Percentiles rank a stretch among this genome's conserved stretches.
Evolutionary conservation across 2,113 vertebrate genomes (phyloP).

Genomic region (Cebus imitator): DNA sequence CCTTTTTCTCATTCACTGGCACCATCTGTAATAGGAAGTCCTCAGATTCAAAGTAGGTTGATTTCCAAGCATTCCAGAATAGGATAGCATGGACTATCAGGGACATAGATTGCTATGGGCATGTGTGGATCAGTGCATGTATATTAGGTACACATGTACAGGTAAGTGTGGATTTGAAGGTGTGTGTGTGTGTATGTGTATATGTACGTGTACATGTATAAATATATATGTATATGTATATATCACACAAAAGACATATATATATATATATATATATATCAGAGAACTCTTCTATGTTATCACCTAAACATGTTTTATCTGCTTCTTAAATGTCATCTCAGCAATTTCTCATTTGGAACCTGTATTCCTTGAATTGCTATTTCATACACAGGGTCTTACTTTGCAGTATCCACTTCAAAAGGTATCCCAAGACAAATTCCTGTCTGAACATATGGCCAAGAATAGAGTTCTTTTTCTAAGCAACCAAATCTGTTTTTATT

Average conservation of each 20-base stretch:
- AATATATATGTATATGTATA: not conserved
- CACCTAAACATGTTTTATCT: not conserved
- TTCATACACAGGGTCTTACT: not conserved
- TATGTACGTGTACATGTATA: not conserved
- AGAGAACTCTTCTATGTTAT: not conserved
- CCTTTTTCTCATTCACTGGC: not conserved
- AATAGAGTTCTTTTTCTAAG: not conserved
- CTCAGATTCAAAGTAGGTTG: not conserved
- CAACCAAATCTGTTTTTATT: not conserved
- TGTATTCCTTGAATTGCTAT: not conserved
- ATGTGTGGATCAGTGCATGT: not conserved
- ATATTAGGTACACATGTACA: not conserved
- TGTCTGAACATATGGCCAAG: not conserved
- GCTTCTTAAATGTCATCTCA: not conserved
- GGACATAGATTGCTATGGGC: not conserved
- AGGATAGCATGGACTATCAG: not conserved
- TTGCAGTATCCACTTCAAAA: not conserved
- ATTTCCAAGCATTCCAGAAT: not conserved
- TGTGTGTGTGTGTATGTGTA: no score
- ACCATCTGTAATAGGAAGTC: not conserved
- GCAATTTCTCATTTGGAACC: not conserved
- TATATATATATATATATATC: not conserved
- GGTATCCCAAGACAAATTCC: not conserved
- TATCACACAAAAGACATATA: not conserved
- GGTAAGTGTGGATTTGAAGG: no score